phyloP scores from a whole-genome alignment of 2,113 vertebrate genomes.

The Prochilodus magdalenae region DNA sequence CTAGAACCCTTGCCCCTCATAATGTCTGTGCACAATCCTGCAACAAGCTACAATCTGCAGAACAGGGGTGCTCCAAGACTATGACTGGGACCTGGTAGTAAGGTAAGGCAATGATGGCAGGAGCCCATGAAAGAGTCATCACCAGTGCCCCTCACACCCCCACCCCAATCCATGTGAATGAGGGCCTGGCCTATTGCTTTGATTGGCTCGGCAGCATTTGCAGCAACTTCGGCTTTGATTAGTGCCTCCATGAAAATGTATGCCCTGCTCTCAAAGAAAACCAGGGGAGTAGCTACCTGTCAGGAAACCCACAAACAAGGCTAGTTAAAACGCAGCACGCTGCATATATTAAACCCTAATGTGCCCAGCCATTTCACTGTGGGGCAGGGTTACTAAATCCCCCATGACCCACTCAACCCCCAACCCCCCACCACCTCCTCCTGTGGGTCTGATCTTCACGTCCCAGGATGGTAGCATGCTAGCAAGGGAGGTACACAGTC shows the following conservation, averaged over 20 bases:
- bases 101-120: constrained; percentile 64
- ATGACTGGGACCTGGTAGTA: not conserved
- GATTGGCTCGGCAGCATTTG: constrained; percentile 72
- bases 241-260: constrained; percentile 79
- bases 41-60: too few relatives aligned
- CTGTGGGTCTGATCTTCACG: constrained; percentile 52
- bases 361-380: constrained; percentile 68
- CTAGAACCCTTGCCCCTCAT: too few relatives aligned
- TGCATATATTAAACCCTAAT: constrained; percentile 80
- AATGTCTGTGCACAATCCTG: too few relatives aligned
- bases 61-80: too few relatives aligned
- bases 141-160: constrained; percentile 62
- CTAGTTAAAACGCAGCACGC: constrained; percentile 71
- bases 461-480: constrained; percentile 63
- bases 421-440: constrained; percentile 39
- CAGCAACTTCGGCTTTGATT: constrained; percentile 73
- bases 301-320: constrained; percentile 79
- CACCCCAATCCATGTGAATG: constrained; percentile 58
- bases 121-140: constrained; percentile 70
- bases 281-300: constrained; percentile 78
- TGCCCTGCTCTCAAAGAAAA: constrained; percentile 75
- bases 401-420: constrained; percentile 55
- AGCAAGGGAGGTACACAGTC: constrained; percentile 58
- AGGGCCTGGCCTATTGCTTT: constrained; percentile 69
- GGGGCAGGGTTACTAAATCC: constrained; percentile 67